Evolutionary conservation across 2,888 invertebrate species (phyloP).

Genomic region (Protodeltote pygarga): DNA sequence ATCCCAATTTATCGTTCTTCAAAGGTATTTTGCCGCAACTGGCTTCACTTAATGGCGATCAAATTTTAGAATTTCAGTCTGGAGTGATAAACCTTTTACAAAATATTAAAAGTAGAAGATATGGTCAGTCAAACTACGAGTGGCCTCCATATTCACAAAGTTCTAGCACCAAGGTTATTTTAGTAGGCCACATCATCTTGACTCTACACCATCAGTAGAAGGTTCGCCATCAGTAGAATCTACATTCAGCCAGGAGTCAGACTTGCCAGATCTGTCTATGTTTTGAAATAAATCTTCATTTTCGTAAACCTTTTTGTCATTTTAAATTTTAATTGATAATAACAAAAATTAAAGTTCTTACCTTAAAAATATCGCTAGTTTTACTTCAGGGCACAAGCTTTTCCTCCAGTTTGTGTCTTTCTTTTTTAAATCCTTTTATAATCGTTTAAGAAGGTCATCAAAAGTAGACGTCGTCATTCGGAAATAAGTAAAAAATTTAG

Average conservation of each 20-base stretch:
- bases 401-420: slow-evolving; percentile 23
- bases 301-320: slow-evolving; percentile 6
- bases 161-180: slow-evolving; percentile 23
- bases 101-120: slow-evolving; percentile 25
- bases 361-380: slow-evolving; percentile 40
- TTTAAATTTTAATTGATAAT: slow-evolving; percentile 17
- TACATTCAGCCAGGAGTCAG: slow-evolving; percentile 26
- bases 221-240: slow-evolving; percentile 8
- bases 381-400: slow-evolving; percentile 31
- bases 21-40: slow-evolving; percentile 24
- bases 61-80: slow-evolving; percentile 26
- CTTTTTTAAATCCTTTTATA: slow-evolving; percentile 33
- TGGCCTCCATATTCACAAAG: slow-evolving; percentile 37
- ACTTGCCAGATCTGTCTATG: slow-evolving; percentile 22
- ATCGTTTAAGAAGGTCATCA: slow-evolving; percentile 29
- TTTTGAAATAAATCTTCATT: slow-evolving; percentile 8
- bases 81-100: slow-evolving; percentile 24
- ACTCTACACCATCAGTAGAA: slow-evolving; percentile 24
- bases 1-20: slow-evolving; percentile 24
- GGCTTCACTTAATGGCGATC: slow-evolving; percentile 25
- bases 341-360: slow-evolving; percentile 27
- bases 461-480: slow-evolving; percentile 18
- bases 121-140: slow-evolving; percentile 28
- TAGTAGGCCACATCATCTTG: slow-evolving; percentile 25
- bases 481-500: slow-evolving; percentile 34